Base-by-base conservation (phyloP, 2,797 vertebrate species). In the Spinus pinus region DNA sequence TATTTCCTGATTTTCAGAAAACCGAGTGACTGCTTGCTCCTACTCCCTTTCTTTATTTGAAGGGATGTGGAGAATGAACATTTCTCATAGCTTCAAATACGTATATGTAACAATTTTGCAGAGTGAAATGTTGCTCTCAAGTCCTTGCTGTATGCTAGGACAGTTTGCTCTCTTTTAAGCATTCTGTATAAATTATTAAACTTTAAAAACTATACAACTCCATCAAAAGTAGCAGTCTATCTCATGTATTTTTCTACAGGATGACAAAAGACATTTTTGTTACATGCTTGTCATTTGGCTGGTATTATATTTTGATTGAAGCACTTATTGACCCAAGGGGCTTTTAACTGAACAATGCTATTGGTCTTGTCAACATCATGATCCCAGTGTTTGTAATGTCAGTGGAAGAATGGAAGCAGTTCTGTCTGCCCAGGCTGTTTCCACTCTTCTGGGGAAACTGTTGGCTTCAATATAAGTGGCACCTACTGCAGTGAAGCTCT, bases 161-260 rank as follows among this genome's bases (percentile, higher is more conserved):
- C 75, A 82, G 51, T 92, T 91, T 89, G 24, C 64, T 91, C 44
- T 73, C 75, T 89, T 92, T 93, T 71, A 89, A 89, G 77, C 5
- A 4, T 64, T 87, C 57, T 61, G 21, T 86, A 72, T 89, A 90
- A 91, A 88, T 92, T 91, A 93, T 96, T 94, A 92, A 94, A 80
- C 42, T 89, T 92, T 64, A 60, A 92, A 93, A 74, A 14, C 4
- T 42, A 30, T 54, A 41, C 16, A 94, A 46, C 33, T 82, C n/a
- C n/a, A 56, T 65, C 86, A 84, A 72, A 86, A 92, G 69, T 46
- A 88, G 67, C 56, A 56, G 53, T 53, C n/a, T 72, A 12, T 58
- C 60, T 89, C 73, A 54, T 77, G 39, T 46, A 47, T 85, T 87
- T 92, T 96, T 89, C 61, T 82, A 31, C 31, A 66, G 35, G 37